phyloP scores from a whole-genome alignment of 2,797 vertebrate species.

The Microctenopoma stevenorrisi region DNA sequence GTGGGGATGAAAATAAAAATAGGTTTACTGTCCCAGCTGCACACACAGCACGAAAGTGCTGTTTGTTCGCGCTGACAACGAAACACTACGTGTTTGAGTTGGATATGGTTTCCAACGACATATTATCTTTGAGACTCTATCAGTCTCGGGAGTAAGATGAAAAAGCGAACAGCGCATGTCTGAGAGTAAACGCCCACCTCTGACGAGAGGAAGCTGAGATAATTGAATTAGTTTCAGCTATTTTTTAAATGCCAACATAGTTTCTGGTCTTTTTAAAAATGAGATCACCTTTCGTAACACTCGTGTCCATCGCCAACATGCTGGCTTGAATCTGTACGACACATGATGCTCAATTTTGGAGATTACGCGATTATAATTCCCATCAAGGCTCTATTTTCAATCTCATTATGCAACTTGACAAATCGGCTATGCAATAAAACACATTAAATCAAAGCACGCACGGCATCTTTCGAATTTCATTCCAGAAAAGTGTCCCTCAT shows the following conservation, averaged over 20 bases:
- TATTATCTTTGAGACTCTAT: background rate
- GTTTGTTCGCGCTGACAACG: rapidly evolving
- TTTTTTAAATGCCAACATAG: background rate
- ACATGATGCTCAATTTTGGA: constrained; percentile 46
- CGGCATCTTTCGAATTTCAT: background rate
- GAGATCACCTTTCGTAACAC: background rate
- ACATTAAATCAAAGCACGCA: constrained; percentile 26
- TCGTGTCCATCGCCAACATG: background rate
- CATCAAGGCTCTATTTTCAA: constrained; percentile 52
- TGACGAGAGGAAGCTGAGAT: background rate
- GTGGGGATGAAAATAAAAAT: background rate
- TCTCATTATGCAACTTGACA: constrained; percentile 56
- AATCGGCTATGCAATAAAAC: constrained; percentile 40
- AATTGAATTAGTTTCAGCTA: background rate
- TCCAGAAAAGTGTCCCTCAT: background rate
- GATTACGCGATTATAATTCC: constrained; percentile 61
- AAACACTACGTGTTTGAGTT: background rate
- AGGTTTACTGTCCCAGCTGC: background rate
- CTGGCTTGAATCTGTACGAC: background rate
- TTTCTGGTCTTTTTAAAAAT: background rate
- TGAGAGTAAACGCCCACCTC: constrained; percentile 8
- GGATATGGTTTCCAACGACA: background rate
- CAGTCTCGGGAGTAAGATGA: background rate
- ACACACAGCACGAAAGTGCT: background rate
- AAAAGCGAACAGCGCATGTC: background rate